Evolutionary conservation across 2,888 invertebrate species (phyloP).

Genomic region (Hemicrepidius hirtus): DNA sequence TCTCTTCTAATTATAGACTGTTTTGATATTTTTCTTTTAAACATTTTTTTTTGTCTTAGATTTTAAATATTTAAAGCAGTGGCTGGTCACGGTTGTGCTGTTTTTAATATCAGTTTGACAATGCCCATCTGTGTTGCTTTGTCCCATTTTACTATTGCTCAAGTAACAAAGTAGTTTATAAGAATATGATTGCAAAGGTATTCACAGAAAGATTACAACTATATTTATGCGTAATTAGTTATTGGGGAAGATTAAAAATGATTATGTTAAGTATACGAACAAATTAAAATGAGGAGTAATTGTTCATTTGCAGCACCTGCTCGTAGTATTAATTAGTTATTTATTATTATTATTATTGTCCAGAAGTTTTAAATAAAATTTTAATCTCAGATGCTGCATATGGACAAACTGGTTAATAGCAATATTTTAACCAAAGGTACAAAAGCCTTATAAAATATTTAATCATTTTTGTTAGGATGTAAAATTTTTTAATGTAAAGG

Average conservation of each 20-base stretch:
- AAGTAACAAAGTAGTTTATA: background rate
- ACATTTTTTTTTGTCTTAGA: background rate
- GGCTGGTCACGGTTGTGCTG: conserved; percentile 13
- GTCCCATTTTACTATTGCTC: background rate
- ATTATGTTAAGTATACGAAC: background rate
- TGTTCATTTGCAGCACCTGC: no score
- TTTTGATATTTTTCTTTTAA: conserved; percentile 21
- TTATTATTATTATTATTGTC: no score
- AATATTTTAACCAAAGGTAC: conserved; percentile 11
- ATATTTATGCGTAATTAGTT: no score
- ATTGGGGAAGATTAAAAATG: no score
- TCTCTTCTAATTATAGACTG: conserved; percentile 31
- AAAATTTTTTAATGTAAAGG: conserved; percentile 2
- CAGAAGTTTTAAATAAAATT: no score
- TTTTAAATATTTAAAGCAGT: background rate
- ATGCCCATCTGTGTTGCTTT: background rate
- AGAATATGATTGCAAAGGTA: background rate
- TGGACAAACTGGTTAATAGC: no score
- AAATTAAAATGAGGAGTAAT: background rate
- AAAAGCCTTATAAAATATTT: background rate
- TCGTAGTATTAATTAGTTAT: no score
- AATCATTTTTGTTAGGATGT: background rate
- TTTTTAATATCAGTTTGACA: background rate
- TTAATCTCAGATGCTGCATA: no score
- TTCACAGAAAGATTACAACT: background rate